Evolutionary conservation across 2,888 invertebrate species (phyloP), one percentile per base, ranked within the genome.

Genomic region (Siphonodentalium dalli): DNA sequence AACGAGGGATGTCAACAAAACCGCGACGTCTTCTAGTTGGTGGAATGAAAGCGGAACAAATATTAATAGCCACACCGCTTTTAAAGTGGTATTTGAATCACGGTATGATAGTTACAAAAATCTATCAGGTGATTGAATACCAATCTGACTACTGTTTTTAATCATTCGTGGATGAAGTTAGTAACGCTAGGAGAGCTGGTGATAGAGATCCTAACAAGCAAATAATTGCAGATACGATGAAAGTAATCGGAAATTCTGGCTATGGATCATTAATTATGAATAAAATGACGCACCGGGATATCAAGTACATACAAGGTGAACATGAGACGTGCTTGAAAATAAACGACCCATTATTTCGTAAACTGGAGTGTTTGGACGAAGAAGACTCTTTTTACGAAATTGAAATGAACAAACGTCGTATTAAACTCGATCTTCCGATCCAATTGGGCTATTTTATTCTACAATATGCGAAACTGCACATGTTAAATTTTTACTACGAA

Each of bases 381-480:
- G 48, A 55, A 13, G 55, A 60, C 8, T 44, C 56, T 20, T 60
- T 43, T 27, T 56, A 54, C 33, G 60, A 60, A 41, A 28, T 56
- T 18, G 53, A 57, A 28, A 47, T 54, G 50, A 48, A 55, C 11
- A 66, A 65, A 40, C 28, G 33, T 4, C 52, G 33, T 13, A 47
- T 64, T 21, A 48, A 40, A 20, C 33, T 62, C 26, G 52, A 63
- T 20, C 21, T 66, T 13, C 63, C 69, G 4, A 53, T 61, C 7
- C 64, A 68, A 27, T 37, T 64, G 1, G 61, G 62, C 2, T 64
- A 57, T 40, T 63, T 61, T 34, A 59, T 68, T 5, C 46, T 63
- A 18, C 63, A 67, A 34, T 62, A 65, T 29, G 68, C 65, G 1
- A 69, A 64, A 39, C 52, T 63, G 15, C 57, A 57, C 13, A 64